phyloP scores from a whole-genome alignment of 2,888 invertebrate genomes.

The Melipona bicolor region DNA sequence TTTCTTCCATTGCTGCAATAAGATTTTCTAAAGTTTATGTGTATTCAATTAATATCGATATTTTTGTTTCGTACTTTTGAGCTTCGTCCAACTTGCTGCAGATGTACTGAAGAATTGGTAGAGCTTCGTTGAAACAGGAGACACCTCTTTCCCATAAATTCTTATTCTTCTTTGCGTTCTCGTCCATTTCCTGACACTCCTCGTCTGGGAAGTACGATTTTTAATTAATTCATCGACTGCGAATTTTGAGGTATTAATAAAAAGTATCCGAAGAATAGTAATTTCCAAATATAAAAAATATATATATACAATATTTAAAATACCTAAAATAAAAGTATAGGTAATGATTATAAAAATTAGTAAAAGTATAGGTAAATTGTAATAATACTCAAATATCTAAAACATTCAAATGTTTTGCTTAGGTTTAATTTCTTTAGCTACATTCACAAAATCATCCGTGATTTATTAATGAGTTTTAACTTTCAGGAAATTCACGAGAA shows the following conservation, averaged over 20 bases:
- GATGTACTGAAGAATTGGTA: conserved; percentile 95
- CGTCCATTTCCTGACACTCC: conserved; percentile 90
- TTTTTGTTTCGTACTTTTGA: conserved; percentile 86
- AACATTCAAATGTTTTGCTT: neutral
- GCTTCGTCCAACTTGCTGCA: conserved; percentile 94
- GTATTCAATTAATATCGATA: neutral
- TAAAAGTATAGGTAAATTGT: neutral
- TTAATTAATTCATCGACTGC: neutral
- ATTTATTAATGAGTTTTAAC: neutral
- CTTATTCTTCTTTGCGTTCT: conserved; percentile 81
- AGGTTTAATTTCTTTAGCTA: neutral
- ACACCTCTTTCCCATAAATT: conserved; percentile 88
- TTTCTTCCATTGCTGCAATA: conserved; percentile 83
- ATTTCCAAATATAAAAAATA: neutral
- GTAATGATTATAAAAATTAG: neutral
- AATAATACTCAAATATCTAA: neutral
- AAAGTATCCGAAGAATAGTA: neutral
- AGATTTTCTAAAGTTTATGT: conserved; percentile 83
- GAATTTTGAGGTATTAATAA: neutral
- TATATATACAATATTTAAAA: neutral
- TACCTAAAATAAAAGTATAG: neutral
- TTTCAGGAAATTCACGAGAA: neutral
- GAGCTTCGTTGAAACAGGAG: conserved; percentile 95
- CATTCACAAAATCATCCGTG: neutral
- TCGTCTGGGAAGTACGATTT: conserved; percentile 86